Percentiles rank a stretch among this genome's conserved stretches.
phyloP scores from a whole-genome alignment of 2,888 invertebrate genomes.

The Drosophila siamana region DNA sequence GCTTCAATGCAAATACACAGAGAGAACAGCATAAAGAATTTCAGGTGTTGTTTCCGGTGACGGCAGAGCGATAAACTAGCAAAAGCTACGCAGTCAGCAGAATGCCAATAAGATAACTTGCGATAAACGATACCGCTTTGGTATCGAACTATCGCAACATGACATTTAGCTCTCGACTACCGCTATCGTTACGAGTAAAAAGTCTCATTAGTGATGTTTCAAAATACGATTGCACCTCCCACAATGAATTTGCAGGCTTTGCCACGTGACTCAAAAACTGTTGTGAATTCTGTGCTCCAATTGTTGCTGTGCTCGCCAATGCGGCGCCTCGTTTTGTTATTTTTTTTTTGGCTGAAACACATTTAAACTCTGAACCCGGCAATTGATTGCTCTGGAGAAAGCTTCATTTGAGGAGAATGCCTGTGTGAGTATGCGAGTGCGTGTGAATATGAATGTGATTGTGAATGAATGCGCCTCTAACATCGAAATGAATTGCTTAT shows the following conservation, averaged over 20 bases:
- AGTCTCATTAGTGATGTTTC: not conserved
- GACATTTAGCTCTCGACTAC: not conserved
- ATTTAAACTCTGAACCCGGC: conserved; percentile 80
- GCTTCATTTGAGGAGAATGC: conserved; percentile 62
- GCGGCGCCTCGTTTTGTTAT: conserved; percentile 16
- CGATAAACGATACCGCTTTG: not conserved
- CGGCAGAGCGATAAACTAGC: not conserved
- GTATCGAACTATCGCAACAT: not conserved
- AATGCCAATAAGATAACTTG: not conserved
- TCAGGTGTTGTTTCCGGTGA: conserved; percentile 52
- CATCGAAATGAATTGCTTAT: conserved; percentile 82
- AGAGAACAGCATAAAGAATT: conserved; percentile 20
- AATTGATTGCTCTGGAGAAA: conserved; percentile 77
- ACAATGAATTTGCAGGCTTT: conserved; percentile 36
- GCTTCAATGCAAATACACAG: conserved; percentile 28
- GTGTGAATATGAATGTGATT: conserved; percentile 33
- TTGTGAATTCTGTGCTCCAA: conserved; percentile 20
- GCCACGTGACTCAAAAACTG: conserved; percentile 40
- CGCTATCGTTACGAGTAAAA: not conserved
- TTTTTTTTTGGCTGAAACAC: conserved; percentile 26
- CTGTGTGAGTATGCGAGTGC: conserved; percentile 11
- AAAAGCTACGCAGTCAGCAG: conserved; percentile 3
- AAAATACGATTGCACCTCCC: conserved; percentile 19
- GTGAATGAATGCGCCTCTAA: conserved; percentile 66
- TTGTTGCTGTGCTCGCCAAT: conserved; percentile 42